Percentiles rank a stretch among this genome's conserved stretches.
Conservation (phyloP, 1,140 invertebrate genomes). For the Cydia pomonella region DNA sequence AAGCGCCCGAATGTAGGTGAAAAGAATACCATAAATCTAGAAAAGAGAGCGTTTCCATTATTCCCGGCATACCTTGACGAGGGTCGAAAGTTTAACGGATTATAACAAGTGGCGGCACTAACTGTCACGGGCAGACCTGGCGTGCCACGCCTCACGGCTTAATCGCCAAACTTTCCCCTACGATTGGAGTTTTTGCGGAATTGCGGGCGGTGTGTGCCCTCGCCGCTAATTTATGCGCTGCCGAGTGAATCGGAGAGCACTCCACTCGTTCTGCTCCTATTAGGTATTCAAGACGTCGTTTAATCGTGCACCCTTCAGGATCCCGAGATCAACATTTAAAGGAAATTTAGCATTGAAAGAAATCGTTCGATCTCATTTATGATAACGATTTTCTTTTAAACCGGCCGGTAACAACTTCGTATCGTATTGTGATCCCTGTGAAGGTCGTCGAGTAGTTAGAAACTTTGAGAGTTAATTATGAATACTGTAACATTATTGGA, state of each 20-base stretch:
- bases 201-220: conserved; percentile 57
- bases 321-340: conserved; percentile 49
- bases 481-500: too few relatives aligned
- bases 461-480: too few relatives aligned
- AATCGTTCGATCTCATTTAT: conserved; percentile 14
- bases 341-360: conserved; percentile 49
- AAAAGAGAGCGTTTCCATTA: conserved; percentile 66
- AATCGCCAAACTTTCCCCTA: conserved; percentile 76
- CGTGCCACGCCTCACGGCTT: conserved; percentile 72
- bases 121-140: conserved; percentile 76
- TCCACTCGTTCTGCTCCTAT: conserved; percentile 61
- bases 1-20: conserved; percentile 36
- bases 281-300: conserved; percentile 73
- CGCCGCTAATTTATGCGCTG: conserved; percentile 71
- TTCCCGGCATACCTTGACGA: conserved; percentile 72
- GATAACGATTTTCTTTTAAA: not conserved
- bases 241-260: conserved; percentile 63
- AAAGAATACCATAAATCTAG: conserved; percentile 59
- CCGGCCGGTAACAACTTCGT: too few relatives aligned
- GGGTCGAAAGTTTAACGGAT: conserved; percentile 76
- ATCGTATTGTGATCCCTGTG: too few relatives aligned
- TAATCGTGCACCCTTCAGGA: conserved; percentile 55
- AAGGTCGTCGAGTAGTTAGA: too few relatives aligned
- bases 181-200: conserved; percentile 78
- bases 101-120: conserved; percentile 78